Percentiles rank a stretch among this genome's conserved stretches.
Evolutionary conservation across 92 coral and sea anemone species (phyloP).

Genomic region (Metridium senile): DNA sequence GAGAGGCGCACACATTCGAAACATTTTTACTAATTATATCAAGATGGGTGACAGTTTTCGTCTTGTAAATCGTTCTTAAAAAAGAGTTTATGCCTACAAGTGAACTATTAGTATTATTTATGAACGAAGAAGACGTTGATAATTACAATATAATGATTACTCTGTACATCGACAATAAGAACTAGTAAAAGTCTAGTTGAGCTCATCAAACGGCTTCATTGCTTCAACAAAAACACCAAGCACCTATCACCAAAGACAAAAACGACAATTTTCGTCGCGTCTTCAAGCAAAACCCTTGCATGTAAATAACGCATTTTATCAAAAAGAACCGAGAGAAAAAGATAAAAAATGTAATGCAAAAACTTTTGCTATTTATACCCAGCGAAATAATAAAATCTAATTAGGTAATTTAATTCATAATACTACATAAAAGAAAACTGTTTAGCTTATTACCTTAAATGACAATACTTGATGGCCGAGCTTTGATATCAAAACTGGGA

Average conservation of each 20-base stretch:
- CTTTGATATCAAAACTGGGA: neutral
- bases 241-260: no score
- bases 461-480: neutral
- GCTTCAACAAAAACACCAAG: no score
- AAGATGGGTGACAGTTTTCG: no score
- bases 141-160: constrained; percentile 17
- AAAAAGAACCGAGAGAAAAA: neutral
- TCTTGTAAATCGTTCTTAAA: no score
- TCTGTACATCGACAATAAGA: constrained; percentile 19
- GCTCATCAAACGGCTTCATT: no score
- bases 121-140: constrained; percentile 2
- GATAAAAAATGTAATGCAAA: neutral
- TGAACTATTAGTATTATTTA: neutral
- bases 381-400: constrained; percentile 11
- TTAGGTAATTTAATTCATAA: constrained; percentile 18
- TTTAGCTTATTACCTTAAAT: neutral
- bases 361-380: no score
- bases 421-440: neutral
- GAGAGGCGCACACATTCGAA: no score
- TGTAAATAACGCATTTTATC: neutral
- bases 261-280: neutral
- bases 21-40: no score
- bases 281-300: neutral
- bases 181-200: neutral
- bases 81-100: neutral